These are phyloP conservation scores for Thripadectes ignobilis DNA, from an alignment of 2,797 vertebrate species.

Conservation along the genomic window DNA sequence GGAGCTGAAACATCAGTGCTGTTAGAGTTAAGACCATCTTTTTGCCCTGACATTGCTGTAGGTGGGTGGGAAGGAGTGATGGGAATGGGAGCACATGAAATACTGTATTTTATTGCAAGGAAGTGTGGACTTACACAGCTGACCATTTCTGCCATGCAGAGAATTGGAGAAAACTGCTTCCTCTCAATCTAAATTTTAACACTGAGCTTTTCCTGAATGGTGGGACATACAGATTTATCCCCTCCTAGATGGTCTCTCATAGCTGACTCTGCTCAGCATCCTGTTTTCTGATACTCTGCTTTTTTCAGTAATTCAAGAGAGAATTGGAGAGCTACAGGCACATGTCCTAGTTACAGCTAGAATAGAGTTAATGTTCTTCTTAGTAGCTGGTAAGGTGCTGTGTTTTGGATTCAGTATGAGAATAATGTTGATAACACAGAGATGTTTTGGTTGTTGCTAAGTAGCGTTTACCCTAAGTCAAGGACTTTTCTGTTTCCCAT, in stretches of 20 bases:
- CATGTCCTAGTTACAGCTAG: background rate
- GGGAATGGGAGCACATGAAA: fast-evolving
- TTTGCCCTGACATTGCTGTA: background rate
- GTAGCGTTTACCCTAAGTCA: background rate
- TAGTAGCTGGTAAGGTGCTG: fast-evolving
- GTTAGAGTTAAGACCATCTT: background rate
- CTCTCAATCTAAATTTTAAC: background rate
- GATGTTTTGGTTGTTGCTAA: background rate
- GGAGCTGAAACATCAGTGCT: background rate
- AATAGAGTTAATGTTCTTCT: background rate
- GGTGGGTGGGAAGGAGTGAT: background rate
- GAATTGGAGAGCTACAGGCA: background rate
- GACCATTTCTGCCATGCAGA: background rate
- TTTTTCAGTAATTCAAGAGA: background rate
- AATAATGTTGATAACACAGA: background rate
- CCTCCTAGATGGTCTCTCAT: background rate
- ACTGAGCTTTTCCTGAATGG: background rate
- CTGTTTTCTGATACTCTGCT: background rate
- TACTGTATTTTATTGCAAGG: background rate
- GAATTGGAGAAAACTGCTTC: background rate
- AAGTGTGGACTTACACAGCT: background rate
- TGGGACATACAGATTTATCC: background rate
- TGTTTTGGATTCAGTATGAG: background rate
- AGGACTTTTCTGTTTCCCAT: background rate
- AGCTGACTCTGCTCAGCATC: background rate